These are phyloP conservation scores for Caracal caracal DNA, from an alignment of 2,113 vertebrate species.

Conservation along the genomic window DNA sequence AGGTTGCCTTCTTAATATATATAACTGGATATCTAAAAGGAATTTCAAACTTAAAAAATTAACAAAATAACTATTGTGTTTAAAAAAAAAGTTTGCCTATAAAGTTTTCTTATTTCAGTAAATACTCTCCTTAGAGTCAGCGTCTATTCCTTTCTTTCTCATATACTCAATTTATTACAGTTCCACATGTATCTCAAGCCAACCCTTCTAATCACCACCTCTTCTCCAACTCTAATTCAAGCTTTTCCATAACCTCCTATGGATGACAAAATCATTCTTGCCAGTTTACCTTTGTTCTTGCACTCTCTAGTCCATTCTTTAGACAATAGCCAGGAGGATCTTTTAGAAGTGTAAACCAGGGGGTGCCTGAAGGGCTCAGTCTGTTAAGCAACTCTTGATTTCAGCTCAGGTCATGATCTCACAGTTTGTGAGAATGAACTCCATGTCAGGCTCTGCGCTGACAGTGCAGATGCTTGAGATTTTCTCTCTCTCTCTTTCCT, in stretches of 20 bases:
- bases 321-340: not conserved
- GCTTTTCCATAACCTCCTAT: not conserved
- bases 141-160: not conserved
- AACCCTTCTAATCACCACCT: not conserved
- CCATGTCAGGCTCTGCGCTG: too few relatives aligned
- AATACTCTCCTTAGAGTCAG: not conserved
- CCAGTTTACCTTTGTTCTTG: not conserved
- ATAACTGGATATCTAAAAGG: not conserved
- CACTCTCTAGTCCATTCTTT: not conserved
- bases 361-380: too few relatives aligned
- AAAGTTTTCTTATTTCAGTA: not conserved
- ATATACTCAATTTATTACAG: not conserved
- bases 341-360: not conserved
- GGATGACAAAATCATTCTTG: not conserved
- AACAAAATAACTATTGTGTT: not conserved
- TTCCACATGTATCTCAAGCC: not conserved
- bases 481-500: too few relatives aligned
- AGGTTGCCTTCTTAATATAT: not conserved
- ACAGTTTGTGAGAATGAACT: too few relatives aligned
- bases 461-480: too few relatives aligned
- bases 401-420: too few relatives aligned
- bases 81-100: not conserved
- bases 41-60: not conserved
- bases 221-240: not conserved
- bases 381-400: too few relatives aligned